Conservation (phyloP, 2,797 vertebrate species). For the Urocyon cinereoargenteus region DNA sequence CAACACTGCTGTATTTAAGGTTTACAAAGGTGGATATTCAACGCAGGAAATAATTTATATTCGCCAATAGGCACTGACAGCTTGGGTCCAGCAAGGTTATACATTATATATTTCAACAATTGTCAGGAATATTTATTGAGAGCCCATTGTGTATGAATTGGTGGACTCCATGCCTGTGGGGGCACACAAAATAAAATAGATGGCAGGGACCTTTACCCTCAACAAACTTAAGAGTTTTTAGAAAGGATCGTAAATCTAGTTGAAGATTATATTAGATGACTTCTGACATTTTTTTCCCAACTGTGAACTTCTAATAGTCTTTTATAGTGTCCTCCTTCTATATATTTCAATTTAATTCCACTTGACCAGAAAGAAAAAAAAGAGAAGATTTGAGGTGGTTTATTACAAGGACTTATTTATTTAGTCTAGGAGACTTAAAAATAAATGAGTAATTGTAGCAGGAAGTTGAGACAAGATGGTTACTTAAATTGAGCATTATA, state of each 20-base stretch:
- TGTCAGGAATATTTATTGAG: slow-evolving; percentile 77
- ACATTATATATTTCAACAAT: slow-evolving; percentile 66
- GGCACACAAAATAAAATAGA: slow-evolving; percentile 56
- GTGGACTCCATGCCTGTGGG: neutral
- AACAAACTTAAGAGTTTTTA: slow-evolving; percentile 46
- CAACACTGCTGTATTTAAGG: slow-evolving; percentile 20
- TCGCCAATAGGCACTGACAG: slow-evolving; percentile 58
- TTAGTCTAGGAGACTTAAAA: slow-evolving; percentile 27
- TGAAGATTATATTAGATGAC: slow-evolving; percentile 42
- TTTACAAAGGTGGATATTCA: slow-evolving; percentile 53
- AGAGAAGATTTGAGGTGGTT: neutral
- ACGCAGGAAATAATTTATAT: slow-evolving; percentile 68
- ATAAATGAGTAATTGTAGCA: neutral
- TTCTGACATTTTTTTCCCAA: slow-evolving; percentile 27
- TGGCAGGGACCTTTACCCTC: slow-evolving; percentile 33
- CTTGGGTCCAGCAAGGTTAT: slow-evolving; percentile 43
- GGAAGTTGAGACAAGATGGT: slow-evolving; percentile 31
- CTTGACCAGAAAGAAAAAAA: neutral
- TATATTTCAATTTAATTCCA: slow-evolving; percentile 18
- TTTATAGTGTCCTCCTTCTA: neutral
- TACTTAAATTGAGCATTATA: slow-evolving; percentile 31
- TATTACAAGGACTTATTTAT: neutral
- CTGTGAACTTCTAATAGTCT: neutral
- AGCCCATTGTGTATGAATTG: slow-evolving; percentile 3
- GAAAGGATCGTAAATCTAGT: slow-evolving; percentile 62